Evolutionary conservation across 2,113 vertebrate genomes (phyloP).

Genomic region (Bufo gargarizans): DNA sequence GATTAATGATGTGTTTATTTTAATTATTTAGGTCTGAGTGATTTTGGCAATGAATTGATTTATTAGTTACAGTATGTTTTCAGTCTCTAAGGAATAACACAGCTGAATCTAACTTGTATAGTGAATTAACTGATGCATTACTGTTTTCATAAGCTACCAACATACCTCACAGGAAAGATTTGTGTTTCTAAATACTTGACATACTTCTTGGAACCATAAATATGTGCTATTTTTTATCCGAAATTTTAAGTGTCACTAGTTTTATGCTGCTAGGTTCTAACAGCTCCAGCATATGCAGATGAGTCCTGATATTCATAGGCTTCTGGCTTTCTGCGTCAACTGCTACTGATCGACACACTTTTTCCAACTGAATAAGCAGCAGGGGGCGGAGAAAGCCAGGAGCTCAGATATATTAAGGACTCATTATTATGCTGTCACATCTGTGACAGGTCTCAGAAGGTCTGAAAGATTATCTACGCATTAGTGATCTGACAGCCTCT

Average conservation of each 20-base stretch:
- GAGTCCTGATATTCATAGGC: no score
- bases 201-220: constrained; percentile 26
- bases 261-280: no score
- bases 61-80: constrained; percentile 35
- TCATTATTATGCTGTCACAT: no score
- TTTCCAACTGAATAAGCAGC: no score
- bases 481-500: no score
- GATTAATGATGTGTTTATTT: constrained; percentile 53
- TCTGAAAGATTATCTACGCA: no score
- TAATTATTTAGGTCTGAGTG: constrained; percentile 29
- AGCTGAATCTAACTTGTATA: constrained; percentile 39
- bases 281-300: no score
- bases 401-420: no score
- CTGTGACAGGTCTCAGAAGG: no score
- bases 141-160: constrained; percentile 38
- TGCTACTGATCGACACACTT: no score
- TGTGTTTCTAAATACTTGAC: constrained; percentile 23
- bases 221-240: background rate
- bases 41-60: constrained; percentile 25
- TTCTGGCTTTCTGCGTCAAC: no score
- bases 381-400: no score
- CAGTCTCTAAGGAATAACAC: constrained; percentile 7
- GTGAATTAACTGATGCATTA: constrained; percentile 46
- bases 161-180: constrained; percentile 34
- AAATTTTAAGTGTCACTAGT: background rate